phyloP scores from a whole-genome alignment of 2,888 invertebrate species.

The Dolichopus griseipennis region DNA sequence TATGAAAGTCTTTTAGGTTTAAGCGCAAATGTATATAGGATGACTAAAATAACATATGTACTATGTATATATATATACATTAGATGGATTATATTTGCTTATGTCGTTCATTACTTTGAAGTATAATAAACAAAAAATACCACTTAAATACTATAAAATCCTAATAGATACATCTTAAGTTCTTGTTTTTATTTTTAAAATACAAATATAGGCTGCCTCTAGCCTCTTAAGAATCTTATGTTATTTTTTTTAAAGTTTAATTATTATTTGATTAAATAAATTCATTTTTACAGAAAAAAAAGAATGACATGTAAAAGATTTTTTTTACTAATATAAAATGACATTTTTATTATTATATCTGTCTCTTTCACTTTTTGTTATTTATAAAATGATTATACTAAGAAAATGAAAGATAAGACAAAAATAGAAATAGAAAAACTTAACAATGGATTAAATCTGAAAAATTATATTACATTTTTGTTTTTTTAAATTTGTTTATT shows the following conservation, averaged over 20 bases:
- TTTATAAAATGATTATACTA: too few species aligned
- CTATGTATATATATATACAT: too few species aligned
- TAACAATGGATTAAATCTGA: too few species aligned
- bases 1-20: too few species aligned
- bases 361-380: neutral
- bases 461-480: too few species aligned
- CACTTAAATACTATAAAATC: neutral
- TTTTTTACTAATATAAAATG: neutral
- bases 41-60: too few species aligned
- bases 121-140: constrained; percentile 1
- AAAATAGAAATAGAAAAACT: too few species aligned
- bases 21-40: too few species aligned
- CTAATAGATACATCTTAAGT: neutral
- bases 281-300: neutral
- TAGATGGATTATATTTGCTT: neutral
- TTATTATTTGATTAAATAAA: constrained; percentile 6
- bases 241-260: too few species aligned
- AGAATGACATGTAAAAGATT: neutral
- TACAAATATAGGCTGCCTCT: neutral
- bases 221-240: neutral
- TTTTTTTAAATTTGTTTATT: too few species aligned
- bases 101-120: neutral
- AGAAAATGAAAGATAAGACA: too few species aligned
- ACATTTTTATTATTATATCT: neutral
- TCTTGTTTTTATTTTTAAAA: neutral